These are phyloP conservation scores for Xerus inauris DNA, from an alignment of 2,113 vertebrate species.

Conservation along the genomic window DNA sequence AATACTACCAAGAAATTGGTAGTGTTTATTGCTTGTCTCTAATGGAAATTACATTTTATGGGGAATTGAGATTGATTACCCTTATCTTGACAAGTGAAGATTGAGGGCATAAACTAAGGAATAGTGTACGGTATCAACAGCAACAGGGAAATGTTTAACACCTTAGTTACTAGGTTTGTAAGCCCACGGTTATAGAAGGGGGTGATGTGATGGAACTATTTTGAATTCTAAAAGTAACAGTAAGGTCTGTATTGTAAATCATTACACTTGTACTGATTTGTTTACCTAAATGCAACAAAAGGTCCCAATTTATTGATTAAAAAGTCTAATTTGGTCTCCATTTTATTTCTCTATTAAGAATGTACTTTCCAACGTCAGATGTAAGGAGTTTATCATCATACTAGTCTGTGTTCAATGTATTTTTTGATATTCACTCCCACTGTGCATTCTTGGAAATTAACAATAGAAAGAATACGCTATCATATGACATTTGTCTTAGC, in stretches of 20 bases:
- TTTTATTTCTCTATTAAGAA: neutral
- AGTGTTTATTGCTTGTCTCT: conserved; percentile 81
- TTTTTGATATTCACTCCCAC: neutral
- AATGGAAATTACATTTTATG: conserved; percentile 82
- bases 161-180: conserved; percentile 35
- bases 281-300: conserved; percentile 7
- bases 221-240: conserved; percentile 19
- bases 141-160: conserved; percentile 60
- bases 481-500: neutral
- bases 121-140: conserved; percentile 24
- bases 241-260: neutral
- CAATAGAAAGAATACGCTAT: neutral
- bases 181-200: neutral
- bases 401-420: neutral
- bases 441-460: neutral
- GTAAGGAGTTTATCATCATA: neutral
- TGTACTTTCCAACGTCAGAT: neutral
- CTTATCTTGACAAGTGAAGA: conserved; percentile 83
- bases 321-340: neutral
- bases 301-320: neutral
- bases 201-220: neutral
- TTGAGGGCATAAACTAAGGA: conserved; percentile 59
- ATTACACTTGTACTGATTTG: neutral
- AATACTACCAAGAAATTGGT: conserved; percentile 67
- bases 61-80: conserved; percentile 82